Conservation (phyloP, 1,140 invertebrate species). For the Brachystomella parvula region DNA sequence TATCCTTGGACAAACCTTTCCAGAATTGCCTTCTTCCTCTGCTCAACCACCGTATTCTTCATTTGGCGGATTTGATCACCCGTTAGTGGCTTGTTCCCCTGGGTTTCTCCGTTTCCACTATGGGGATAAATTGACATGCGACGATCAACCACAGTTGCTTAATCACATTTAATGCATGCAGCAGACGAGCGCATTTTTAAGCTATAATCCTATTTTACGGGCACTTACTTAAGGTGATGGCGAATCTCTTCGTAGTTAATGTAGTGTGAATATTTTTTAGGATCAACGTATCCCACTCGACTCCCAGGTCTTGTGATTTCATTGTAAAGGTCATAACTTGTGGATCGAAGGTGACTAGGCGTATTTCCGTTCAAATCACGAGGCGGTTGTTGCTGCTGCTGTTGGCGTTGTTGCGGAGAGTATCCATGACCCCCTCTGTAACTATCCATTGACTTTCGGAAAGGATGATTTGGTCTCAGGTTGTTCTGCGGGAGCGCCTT, state of each 20-base stretch:
- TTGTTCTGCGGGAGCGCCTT: background rate
- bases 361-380: conserved; percentile 32
- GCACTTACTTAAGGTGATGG: conserved; percentile 61
- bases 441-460: conserved; percentile 28
- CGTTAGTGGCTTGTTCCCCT: conserved; percentile 26
- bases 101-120: background rate
- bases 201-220: background rate
- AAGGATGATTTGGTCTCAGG: conserved; percentile 20
- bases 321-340: conserved; percentile 44
- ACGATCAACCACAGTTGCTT: background rate
- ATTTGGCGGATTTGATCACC: conserved; percentile 33
- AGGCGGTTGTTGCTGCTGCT: conserved; percentile 32
- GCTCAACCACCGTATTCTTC: conserved; percentile 36
- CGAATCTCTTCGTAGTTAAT: conserved; percentile 77
- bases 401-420: conserved; percentile 33
- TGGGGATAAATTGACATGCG: background rate
- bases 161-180: conserved; percentile 4
- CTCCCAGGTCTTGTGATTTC: conserved; percentile 49
- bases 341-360: conserved; percentile 44
- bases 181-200: background rate
- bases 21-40: conserved; percentile 38
- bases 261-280: conserved; percentile 63
- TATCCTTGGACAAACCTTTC: conserved; percentile 34
- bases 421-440: background rate
- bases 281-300: conserved; percentile 49